These are phyloP conservation scores for Alectura lathami DNA, from an alignment of 2,113 vertebrate genomes.

Conservation along the genomic window DNA sequence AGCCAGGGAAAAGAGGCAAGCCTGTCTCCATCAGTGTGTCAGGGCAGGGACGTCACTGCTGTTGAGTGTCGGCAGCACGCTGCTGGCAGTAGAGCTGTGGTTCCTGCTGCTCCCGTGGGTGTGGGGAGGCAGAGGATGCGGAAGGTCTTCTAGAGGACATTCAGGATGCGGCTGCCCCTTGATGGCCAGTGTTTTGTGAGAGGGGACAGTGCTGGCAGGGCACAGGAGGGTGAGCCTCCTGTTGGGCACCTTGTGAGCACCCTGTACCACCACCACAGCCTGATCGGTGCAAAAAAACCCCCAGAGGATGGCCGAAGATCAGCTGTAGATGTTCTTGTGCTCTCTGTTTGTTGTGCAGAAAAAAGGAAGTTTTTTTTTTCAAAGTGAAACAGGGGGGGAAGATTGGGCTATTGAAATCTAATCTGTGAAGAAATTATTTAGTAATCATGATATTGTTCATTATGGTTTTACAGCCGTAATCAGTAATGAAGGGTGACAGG, in stretches of 20 bases:
- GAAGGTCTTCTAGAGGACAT: background rate
- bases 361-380: background rate
- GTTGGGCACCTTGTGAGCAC: background rate
- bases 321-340: background rate
- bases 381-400: constrained; percentile 17
- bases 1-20: background rate
- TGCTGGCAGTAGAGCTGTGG: background rate
- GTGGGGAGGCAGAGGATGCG: background rate
- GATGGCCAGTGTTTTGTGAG: background rate
- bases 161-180: background rate
- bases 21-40: rapidly evolving
- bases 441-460: background rate
- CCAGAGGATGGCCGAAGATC: background rate
- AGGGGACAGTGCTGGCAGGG: background rate
- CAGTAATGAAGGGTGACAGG: background rate
- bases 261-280: background rate
- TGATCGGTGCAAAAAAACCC: background rate
- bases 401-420: constrained; percentile 16
- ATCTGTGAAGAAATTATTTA: constrained; percentile 6
- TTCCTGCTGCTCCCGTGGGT: background rate
- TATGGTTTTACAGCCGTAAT: constrained; percentile 5
- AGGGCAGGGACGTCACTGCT: background rate
- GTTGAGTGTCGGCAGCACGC: rapidly evolving
- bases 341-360: background rate
- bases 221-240: background rate